These are phyloP conservation scores for Camponotus vicinus DNA, from an alignment of 1,140 invertebrate species.

Conservation along the genomic window DNA sequence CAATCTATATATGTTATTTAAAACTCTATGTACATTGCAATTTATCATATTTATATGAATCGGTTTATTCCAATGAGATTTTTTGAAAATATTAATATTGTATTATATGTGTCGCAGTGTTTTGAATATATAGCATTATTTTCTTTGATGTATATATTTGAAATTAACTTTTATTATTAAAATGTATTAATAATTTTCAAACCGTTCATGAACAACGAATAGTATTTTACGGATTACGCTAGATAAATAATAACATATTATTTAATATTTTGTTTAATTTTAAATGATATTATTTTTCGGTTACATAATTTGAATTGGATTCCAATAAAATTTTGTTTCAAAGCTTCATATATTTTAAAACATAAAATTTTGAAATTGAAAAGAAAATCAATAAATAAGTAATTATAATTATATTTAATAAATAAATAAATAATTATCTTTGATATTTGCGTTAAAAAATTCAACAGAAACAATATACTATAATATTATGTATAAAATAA, in stretches of 20 bases:
- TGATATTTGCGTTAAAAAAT: not conserved
- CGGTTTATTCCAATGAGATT: not conserved
- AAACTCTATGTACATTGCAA: constrained; percentile 15
- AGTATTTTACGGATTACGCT: not conserved
- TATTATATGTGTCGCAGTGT: not conserved
- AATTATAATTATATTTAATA: not conserved
- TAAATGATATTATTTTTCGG: not conserved
- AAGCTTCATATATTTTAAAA: not conserved
- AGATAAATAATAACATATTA: not conserved
- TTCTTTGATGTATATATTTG: not conserved
- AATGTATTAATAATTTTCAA: not conserved
- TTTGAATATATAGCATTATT: not conserved
- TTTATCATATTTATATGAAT: not conserved
- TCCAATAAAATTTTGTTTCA: constrained; percentile 2
- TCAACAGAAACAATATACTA: not conserved
- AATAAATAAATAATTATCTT: not conserved
- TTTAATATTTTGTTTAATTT: too few relatives aligned
- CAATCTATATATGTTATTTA: constrained; percentile 40
- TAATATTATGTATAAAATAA: not conserved
- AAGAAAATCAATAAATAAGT: not conserved
- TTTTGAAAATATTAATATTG: constrained; percentile 13
- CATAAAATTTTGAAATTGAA: not conserved
- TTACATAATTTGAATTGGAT: not conserved
- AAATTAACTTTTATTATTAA: not conserved
- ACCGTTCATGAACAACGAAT: not conserved